A percentile compares a stretch with the other conserved stretches of the same genome.
phyloP scores from a whole-genome alignment of 2,797 vertebrate genomes.

The Falco cherrug region DNA sequence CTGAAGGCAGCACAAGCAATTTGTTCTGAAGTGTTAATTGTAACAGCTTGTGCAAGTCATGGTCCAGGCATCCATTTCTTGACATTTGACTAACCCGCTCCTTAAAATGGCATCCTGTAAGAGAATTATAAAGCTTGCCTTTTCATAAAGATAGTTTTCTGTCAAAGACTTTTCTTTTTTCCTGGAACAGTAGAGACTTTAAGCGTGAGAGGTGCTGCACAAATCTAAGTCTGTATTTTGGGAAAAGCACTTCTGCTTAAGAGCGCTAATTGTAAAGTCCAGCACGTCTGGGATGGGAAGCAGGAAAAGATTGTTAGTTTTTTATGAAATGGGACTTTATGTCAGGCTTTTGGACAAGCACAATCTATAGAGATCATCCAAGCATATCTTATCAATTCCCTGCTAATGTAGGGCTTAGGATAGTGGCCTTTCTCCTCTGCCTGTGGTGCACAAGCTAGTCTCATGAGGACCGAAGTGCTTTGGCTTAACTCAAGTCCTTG shows the following conservation, averaged over 20 bases:
- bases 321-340: constrained; percentile 2
- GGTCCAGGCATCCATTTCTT: not conserved
- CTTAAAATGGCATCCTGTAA: not conserved
- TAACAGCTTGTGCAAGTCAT: not conserved
- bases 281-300: not conserved
- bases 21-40: constrained; percentile 1
- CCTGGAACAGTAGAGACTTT: not conserved
- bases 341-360: not conserved
- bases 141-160: constrained; percentile 1
- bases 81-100: not conserved
- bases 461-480: not conserved
- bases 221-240: constrained; percentile 4
- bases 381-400: not conserved
- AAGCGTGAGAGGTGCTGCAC: not conserved
- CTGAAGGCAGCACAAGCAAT: not conserved
- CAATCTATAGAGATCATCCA: not conserved
- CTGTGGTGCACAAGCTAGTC: not conserved
- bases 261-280: not conserved
- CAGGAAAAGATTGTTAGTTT: not conserved
- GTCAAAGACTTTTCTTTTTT: not conserved
- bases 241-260: not conserved
- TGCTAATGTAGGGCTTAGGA: not conserved
- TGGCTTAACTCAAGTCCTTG: not conserved
- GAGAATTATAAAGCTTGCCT: not conserved
- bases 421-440: not conserved